Conservation (phyloP, 2,113 vertebrate genomes). For the Callionymus lyra region DNA sequence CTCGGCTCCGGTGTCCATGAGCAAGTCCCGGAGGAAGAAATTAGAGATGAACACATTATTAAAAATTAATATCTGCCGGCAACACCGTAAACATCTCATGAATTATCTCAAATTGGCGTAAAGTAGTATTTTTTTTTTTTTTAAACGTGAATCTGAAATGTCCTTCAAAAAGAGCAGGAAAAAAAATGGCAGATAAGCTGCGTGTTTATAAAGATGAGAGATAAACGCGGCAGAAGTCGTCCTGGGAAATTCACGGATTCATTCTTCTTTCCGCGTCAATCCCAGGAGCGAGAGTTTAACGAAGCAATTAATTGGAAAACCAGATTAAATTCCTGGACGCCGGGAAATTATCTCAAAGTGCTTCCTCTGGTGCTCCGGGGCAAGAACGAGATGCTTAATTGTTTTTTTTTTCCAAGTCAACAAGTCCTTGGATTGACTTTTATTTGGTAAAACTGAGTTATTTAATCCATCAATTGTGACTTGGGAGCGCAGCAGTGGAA, state of each 20-base stretch:
- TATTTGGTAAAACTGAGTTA: not conserved
- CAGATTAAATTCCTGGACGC: conserved; percentile 48
- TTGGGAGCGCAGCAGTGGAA: not conserved
- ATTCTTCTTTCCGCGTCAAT: conserved; percentile 35
- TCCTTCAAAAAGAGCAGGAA: no score
- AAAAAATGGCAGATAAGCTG: conserved; percentile 17
- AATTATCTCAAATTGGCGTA: no score
- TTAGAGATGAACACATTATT: not conserved
- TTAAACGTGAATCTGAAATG: no score
- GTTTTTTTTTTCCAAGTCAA: conserved; percentile 26
- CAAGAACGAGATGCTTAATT: conserved; percentile 23
- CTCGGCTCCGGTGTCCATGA: not conserved
- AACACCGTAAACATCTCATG: no score
- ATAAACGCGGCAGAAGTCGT: conserved; percentile 25
- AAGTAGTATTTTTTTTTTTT: no score
- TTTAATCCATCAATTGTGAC: not conserved
- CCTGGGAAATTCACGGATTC: conserved; percentile 42
- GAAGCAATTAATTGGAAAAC: conserved; percentile 58
- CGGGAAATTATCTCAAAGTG: conserved; percentile 41
- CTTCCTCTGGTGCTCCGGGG: conserved; percentile 25
- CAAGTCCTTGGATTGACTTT: conserved; percentile 12
- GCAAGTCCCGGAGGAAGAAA: not conserved
- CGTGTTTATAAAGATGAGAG: conserved; percentile 14
- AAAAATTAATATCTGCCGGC: not conserved
- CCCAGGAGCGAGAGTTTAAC: conserved; percentile 49